Evolutionary conservation across 2,113 vertebrate genomes (phyloP).

Genomic region (Sander lucioperca): DNA sequence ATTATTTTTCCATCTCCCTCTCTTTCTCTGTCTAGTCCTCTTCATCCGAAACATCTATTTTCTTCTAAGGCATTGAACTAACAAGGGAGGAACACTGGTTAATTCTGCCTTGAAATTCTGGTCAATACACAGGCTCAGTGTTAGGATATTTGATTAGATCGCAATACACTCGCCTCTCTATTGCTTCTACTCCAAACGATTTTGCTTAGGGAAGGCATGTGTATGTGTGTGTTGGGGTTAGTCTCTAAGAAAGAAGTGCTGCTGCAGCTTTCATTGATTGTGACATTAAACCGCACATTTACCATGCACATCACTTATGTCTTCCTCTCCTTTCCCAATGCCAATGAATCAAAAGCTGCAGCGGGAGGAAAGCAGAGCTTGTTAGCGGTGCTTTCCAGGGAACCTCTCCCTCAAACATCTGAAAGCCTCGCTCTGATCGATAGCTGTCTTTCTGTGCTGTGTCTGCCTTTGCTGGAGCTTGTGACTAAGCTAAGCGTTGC

Average conservation of each 20-base stretch:
- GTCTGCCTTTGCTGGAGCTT: constrained; percentile 46
- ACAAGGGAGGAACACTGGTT: constrained; percentile 52
- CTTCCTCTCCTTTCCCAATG: constrained; percentile 45
- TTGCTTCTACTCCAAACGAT: constrained; percentile 58
- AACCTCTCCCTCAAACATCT: constrained; percentile 69
- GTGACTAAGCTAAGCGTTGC: constrained; percentile 57
- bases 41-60: constrained; percentile 57
- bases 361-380: constrained; percentile 62
- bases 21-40: neutral
- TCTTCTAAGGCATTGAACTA: constrained; percentile 51
- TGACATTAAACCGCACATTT: constrained; percentile 75
- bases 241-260: constrained; percentile 37
- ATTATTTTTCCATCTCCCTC: neutral
- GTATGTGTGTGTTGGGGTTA: constrained; percentile 22
- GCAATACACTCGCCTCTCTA: constrained; percentile 56
- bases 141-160: constrained; percentile 72
- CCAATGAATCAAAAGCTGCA: constrained; percentile 76
- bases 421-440: constrained; percentile 74
- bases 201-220: constrained; percentile 19
- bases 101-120: constrained; percentile 62
- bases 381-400: constrained; percentile 72
- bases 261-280: constrained; percentile 74
- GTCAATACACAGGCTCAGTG: constrained; percentile 60
- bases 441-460: constrained; percentile 67
- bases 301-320: constrained; percentile 57